These are phyloP conservation scores for Muraenolepis orangiensis DNA, from an alignment of 2,797 vertebrate genomes.

Conservation along the genomic window DNA sequence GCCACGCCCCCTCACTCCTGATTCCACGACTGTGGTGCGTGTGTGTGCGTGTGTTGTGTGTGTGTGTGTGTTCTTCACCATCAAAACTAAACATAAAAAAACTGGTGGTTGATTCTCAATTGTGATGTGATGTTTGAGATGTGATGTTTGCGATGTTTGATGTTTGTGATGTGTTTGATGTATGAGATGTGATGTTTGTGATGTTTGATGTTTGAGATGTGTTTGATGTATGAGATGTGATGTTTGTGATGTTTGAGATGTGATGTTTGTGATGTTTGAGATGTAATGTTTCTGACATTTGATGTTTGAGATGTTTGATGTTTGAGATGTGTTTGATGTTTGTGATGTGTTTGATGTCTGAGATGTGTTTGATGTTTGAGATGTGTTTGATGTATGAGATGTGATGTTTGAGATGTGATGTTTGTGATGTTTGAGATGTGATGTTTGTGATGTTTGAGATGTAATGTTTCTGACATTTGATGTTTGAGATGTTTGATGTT, in stretches of 20 bases:
- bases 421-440: background rate
- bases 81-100: background rate
- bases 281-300: no score
- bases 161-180: background rate
- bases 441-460: background rate
- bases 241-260: background rate
- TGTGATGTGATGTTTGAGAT: background rate
- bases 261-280: background rate
- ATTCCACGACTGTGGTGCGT: background rate
- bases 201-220: background rate
- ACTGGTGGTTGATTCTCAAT: background rate
- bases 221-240: background rate
- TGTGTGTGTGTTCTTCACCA: background rate
- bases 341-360: background rate
- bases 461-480: no score
- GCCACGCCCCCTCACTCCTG: background rate
- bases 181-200: background rate
- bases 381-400: background rate
- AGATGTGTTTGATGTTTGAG: background rate
- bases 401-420: background rate
- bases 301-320: background rate
- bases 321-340: background rate
- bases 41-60: background rate
- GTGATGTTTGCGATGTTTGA: no score
- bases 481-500: background rate